Evolutionary conservation across 2,888 invertebrate species (phyloP), one percentile per base, ranked within the genome.

Genomic region (Fabriciana adippe): DNA sequence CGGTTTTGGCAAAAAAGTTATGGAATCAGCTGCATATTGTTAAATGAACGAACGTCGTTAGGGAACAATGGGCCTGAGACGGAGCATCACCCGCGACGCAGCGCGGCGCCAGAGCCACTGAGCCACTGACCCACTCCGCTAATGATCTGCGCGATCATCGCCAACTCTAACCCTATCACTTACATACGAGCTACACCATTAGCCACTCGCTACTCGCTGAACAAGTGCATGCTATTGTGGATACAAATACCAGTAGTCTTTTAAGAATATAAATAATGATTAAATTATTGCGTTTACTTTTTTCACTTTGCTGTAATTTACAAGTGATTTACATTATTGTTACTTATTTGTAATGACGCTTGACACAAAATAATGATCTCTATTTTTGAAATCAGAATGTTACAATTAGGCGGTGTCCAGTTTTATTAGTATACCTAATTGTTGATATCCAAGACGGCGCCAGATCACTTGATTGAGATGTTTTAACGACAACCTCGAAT

Each of bases 1-100:
- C 92, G 92, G 92, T 91, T 89, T 79, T 65, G 59, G 73, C 78
- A 82, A 88, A 90, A 91, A 91, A 86, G 74, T 75, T 60, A 69
- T 71, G 77, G 80, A 86, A 79, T 90, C 90, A 90, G 90, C 90
- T 89, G 89, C 88, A 74, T 72, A 73, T 71, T 62, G 72, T 69
- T 63, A 61, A 72, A 64, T 64, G 63, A 73, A 77, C 78, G 74
- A 72, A 74, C 47, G 31, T 45, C 13, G 64, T 64, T 70, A 70
- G 72, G 55, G 69, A 72, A 73, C 73, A 73, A 75, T 66, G 26
- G 66, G 64, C 18, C 55, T 8, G 35, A 41, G 35, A 41, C 35
- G 35, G 35, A 41, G 35, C 35, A 11, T 41, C 35, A 41, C 18
- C 55, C 56, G 56, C 68, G 66, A 59, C 70, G 67, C 48, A 55